A percentile compares a stretch with the other conserved stretches of the same genome.
phyloP scores from a whole-genome alignment of 2,113 vertebrate species.

The Camelus bactrianus region DNA sequence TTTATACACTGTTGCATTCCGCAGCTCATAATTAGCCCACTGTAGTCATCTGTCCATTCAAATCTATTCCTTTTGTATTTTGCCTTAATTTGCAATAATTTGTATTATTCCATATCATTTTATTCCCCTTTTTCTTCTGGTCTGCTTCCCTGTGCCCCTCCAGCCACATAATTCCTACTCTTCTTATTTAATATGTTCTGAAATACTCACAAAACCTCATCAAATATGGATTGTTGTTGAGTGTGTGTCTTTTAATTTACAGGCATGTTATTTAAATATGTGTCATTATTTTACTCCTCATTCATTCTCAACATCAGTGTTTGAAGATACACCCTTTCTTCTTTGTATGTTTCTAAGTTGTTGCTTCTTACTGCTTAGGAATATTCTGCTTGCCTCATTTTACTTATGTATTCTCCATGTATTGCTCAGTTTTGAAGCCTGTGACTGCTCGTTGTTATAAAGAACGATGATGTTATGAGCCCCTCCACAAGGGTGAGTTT shows the following conservation, averaged over 20 bases:
- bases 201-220: neutral
- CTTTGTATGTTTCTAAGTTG: neutral
- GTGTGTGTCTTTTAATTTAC: neutral
- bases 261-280: neutral
- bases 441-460: neutral
- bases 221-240: neutral
- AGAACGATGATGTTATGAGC: neutral
- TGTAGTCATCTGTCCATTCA: neutral
- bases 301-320: neutral
- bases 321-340: neutral
- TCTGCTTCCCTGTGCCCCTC: neutral
- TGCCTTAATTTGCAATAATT: neutral
- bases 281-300: neutral
- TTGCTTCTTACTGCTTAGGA: neutral
- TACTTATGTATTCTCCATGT: neutral
- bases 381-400: neutral
- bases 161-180: neutral
- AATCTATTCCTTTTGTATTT: neutral
- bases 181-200: neutral
- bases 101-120: neutral
- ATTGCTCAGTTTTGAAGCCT: neutral
- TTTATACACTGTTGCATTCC: neutral
- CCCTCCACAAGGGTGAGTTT: neutral
- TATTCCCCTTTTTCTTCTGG: neutral
- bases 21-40: neutral